Conservation (phyloP, 2,888 invertebrate species). For the Diabrotica balteata region DNA sequence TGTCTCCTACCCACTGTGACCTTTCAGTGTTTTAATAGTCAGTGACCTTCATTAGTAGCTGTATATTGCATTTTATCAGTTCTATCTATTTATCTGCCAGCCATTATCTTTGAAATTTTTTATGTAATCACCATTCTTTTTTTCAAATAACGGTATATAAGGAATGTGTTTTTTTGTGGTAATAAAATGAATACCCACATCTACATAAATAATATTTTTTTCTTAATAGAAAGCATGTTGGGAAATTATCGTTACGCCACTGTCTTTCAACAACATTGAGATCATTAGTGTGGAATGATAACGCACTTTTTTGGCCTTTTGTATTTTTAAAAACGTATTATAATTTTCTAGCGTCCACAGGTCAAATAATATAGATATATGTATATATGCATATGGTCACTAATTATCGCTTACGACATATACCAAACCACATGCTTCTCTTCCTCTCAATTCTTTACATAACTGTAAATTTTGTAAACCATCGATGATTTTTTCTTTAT, state of each 20-base stretch:
- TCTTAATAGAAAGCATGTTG: no score
- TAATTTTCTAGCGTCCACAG: constrained; percentile 32
- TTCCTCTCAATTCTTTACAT: constrained; percentile 26
- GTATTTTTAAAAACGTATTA: constrained; percentile 36
- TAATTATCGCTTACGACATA: constrained; percentile 37
- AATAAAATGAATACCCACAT: no score
- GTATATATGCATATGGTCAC: constrained; percentile 32
- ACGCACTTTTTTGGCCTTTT: constrained; percentile 38
- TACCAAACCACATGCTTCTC: constrained; percentile 22
- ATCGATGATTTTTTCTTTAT: constrained; percentile 20
- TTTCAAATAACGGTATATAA: no score
- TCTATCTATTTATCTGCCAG: no score
- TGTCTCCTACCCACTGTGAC: no score
- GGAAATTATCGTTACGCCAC: constrained; percentile 6
- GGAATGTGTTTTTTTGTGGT: no score
- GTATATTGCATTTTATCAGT: no score
- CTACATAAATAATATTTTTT: no score
- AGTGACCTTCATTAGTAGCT: no score
- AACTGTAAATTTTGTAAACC: constrained; percentile 28
- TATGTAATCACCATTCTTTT: no score
- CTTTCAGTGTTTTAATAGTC: no score
- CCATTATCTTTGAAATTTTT: no score
- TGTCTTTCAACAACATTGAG: constrained; percentile 35
- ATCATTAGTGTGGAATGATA: constrained; percentile 40
- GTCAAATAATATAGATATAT: constrained; percentile 20